Evolutionary conservation across 2,888 invertebrate genomes (phyloP).

Genomic region (Hyles lineata): DNA sequence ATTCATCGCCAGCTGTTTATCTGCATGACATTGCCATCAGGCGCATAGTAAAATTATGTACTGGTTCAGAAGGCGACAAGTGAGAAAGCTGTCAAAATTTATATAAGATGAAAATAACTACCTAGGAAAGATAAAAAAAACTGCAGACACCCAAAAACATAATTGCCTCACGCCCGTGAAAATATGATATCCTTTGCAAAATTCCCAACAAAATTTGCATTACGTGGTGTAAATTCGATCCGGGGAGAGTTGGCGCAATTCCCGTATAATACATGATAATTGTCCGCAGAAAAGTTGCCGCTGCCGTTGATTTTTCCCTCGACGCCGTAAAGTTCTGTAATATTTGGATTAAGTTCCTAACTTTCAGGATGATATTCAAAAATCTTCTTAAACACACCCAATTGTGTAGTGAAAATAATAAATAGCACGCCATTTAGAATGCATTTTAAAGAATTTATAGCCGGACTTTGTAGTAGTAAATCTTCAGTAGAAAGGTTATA

Average conservation of each 20-base stretch:
- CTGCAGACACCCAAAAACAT: not conserved
- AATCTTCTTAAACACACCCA: constrained; percentile 5
- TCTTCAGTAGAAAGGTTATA: too few relatives aligned
- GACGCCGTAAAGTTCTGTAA: constrained; percentile 22
- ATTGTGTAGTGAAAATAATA: constrained; percentile 25
- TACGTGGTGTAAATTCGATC: constrained; percentile 32
- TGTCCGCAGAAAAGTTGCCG: constrained; percentile 59
- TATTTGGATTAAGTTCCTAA: constrained; percentile 30
- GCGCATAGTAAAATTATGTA: too few relatives aligned
- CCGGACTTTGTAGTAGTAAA: too few relatives aligned
- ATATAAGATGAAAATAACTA: too few relatives aligned
- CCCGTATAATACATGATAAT: constrained; percentile 65
- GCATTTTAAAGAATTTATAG: not conserved
- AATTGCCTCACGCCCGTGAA: not conserved
- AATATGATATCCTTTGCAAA: constrained; percentile 39
- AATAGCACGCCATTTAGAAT: not conserved
- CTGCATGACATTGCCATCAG: too few relatives aligned
- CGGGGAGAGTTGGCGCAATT: constrained; percentile 31
- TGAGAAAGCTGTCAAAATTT: too few relatives aligned
- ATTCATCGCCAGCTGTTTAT: too few relatives aligned
- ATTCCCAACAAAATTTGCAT: constrained; percentile 37
- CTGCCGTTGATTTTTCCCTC: constrained; percentile 39
- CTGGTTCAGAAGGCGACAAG: too few relatives aligned
- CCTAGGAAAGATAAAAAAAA: not conserved
- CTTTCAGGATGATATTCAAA: constrained; percentile 31